These are phyloP conservation scores for Toxostoma redivivum DNA, from an alignment of 2,113 vertebrate genomes.

Conservation along the genomic window DNA sequence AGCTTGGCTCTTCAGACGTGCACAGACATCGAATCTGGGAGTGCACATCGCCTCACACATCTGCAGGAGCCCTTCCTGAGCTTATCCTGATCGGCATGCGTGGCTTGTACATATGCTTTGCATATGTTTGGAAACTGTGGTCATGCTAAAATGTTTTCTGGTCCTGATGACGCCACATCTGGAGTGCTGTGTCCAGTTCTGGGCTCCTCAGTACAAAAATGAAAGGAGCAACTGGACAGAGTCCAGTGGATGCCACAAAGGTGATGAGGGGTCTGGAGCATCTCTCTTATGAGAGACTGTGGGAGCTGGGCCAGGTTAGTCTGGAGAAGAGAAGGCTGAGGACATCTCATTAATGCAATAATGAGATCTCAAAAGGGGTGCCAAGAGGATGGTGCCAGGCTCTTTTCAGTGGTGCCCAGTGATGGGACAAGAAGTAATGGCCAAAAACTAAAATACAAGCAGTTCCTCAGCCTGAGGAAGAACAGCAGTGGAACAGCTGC, in stretches of 20 bases:
- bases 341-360: background rate
- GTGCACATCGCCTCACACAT: background rate
- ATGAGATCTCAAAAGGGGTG: background rate
- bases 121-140: background rate
- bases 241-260: background rate
- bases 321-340: background rate
- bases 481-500: background rate
- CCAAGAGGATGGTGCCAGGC: background rate
- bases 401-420: background rate
- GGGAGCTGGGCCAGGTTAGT: too few relatives aligned
- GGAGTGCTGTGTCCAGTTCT: background rate
- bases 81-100: background rate
- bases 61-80: background rate
- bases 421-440: background rate
- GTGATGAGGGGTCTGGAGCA: background rate
- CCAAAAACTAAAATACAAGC: background rate
- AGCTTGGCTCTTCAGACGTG: background rate
- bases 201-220: background rate
- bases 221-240: background rate
- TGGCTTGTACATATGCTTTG: background rate
- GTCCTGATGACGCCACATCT: background rate
- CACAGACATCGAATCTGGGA: background rate
- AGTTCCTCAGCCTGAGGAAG: background rate
- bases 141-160: background rate
- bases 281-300: background rate